Percentiles rank a stretch among this genome's conserved stretches.
Evolutionary conservation across 2,888 invertebrate species (phyloP).

Genomic region (Diarsia rubi): DNA sequence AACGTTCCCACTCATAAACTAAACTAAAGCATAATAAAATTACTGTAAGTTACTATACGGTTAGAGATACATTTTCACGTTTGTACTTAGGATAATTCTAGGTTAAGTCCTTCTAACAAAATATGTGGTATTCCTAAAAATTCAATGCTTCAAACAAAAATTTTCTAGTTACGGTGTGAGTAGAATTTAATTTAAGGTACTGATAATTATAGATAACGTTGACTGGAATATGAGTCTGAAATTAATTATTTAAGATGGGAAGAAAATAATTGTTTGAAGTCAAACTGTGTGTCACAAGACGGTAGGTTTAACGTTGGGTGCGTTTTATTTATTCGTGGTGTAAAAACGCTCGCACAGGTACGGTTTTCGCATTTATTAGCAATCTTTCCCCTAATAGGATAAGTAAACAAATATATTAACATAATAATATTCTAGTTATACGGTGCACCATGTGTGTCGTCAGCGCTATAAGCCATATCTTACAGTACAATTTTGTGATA

Average conservation of each 20-base stretch:
- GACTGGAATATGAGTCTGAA: conserved; percentile 85
- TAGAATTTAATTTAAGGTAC: conserved; percentile 78
- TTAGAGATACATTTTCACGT: conserved; percentile 81
- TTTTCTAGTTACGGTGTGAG: conserved; percentile 75
- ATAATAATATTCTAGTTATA: conserved; percentile 44
- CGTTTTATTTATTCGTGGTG: conserved; percentile 53
- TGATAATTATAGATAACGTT: conserved; percentile 79
- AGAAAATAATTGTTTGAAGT: conserved; percentile 87
- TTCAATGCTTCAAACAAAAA: conserved; percentile 82
- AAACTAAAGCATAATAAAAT: conserved; percentile 75
- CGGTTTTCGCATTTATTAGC: conserved; percentile 61
- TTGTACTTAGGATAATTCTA: conserved; percentile 83
- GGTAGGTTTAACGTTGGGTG: conserved; percentile 43
- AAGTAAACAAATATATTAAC: conserved; percentile 51
- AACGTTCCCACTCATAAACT: conserved; percentile 69
- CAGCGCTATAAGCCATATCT: conserved; percentile 49
- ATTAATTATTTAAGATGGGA: conserved; percentile 78
- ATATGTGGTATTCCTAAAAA: conserved; percentile 73
- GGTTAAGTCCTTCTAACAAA: conserved; percentile 72
- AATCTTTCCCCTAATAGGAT: conserved; percentile 47
- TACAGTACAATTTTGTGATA: conserved; percentile 42
- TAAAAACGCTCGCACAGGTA: conserved; percentile 47
- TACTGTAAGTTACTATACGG: conserved; percentile 73
- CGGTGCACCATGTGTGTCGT: conserved; percentile 39
- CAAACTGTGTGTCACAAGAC: conserved; percentile 57